Conservation (phyloP, 2,113 vertebrate species). For the Spilogale gracilis region DNA sequence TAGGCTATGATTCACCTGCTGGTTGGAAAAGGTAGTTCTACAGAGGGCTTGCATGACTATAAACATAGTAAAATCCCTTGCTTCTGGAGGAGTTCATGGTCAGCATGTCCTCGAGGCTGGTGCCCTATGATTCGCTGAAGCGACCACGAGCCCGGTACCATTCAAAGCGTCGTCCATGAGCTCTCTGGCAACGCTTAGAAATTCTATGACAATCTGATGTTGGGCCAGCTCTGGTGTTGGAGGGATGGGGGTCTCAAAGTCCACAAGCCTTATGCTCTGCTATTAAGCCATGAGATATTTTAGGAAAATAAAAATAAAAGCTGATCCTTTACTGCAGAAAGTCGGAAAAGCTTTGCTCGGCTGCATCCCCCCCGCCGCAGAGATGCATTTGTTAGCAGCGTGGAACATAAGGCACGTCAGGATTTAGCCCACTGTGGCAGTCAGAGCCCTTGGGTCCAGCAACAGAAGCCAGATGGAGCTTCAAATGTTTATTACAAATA, state of each 20-base stretch:
- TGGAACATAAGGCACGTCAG: no score
- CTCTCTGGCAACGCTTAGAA: not conserved
- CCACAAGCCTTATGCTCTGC: not conserved
- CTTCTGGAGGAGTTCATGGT: not conserved
- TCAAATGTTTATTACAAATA: not conserved
- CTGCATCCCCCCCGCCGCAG: no score
- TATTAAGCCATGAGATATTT: not conserved
- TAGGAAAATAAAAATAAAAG: not conserved
- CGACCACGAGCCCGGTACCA: not conserved
- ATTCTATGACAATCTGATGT: not conserved
- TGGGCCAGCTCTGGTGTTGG: not conserved
- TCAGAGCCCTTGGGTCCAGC: not conserved
- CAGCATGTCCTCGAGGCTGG: not conserved
- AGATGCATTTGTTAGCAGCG: not conserved
- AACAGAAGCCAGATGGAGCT: not conserved
- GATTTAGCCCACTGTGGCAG: accelerated
- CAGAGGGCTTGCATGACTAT: not conserved
- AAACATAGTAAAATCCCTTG: not conserved
- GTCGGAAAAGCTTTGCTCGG: not conserved
- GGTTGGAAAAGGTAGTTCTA: not conserved
- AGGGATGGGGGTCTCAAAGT: not conserved
- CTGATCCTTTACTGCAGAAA: not conserved
- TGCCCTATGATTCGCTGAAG: not conserved
- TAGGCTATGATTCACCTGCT: not conserved
- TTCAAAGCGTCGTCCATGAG: not conserved